Evolutionary conservation across 1,140 invertebrate genomes (phyloP).

Genomic region (Drosophila lowei): DNA sequence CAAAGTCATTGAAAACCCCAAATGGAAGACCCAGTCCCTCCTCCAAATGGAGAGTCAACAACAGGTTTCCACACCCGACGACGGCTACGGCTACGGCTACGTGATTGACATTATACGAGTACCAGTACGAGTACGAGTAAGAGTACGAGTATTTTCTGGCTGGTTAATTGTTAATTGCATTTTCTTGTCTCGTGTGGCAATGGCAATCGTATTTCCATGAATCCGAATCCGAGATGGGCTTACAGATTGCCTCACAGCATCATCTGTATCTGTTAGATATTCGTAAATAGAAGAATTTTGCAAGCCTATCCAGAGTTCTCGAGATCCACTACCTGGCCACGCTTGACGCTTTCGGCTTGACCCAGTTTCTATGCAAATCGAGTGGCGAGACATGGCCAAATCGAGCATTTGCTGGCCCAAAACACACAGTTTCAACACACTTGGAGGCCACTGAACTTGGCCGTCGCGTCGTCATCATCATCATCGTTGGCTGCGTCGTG

Average conservation of each 20-base stretch:
- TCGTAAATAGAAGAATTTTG: not conserved
- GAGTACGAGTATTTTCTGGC: constrained; percentile 31
- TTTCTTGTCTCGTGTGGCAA: constrained; percentile 66
- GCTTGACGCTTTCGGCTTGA: constrained; percentile 62
- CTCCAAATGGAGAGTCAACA: constrained; percentile 45
- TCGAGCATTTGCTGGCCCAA: constrained; percentile 13
- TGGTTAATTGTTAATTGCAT: constrained; percentile 73
- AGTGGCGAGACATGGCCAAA: constrained; percentile 16
- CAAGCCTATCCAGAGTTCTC: too few relatives aligned
- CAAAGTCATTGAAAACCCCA: constrained; percentile 75
- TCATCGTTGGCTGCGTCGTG: constrained; percentile 28
- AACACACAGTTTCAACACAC: constrained; percentile 57
- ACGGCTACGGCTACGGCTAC: constrained; percentile 10
- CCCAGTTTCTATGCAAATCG: constrained; percentile 62
- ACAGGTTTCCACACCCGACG: constrained; percentile 54
- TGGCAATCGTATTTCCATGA: constrained; percentile 14
- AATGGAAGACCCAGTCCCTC: too few relatives aligned
- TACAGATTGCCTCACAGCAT: constrained; percentile 18
- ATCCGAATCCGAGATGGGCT: not conserved
- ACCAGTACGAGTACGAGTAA: too few relatives aligned
- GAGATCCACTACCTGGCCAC: constrained; percentile 38
- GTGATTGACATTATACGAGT: constrained; percentile 63
- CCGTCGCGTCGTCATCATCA: constrained; percentile 21
- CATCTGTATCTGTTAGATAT: not conserved
- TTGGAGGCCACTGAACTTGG: constrained; percentile 78